These are phyloP conservation scores for Sycobia sp. DNA, from an alignment of 1,140 invertebrate genomes.

Conservation along the genomic window DNA sequence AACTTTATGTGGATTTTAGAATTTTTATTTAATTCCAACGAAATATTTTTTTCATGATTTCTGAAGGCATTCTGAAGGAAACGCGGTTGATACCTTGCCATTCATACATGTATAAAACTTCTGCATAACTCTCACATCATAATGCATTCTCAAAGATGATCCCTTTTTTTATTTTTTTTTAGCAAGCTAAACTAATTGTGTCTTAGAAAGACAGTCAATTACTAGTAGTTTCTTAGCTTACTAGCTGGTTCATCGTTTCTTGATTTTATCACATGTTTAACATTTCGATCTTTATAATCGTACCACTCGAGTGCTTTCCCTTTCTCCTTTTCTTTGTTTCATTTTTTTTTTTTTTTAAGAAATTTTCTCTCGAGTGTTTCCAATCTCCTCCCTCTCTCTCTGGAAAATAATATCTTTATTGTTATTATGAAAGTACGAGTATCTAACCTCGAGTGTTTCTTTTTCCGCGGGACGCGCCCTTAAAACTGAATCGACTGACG, in stretches of 20 bases:
- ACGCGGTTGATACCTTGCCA: neutral
- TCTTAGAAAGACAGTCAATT: neutral
- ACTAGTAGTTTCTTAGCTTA: neutral
- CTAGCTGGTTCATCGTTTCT: constrained; percentile 3
- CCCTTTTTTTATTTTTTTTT: constrained; percentile 13
- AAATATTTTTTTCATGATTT: constrained; percentile 13
- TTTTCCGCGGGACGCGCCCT: too few relatives aligned
- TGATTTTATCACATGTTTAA: neutral
- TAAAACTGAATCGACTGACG: too few relatives aligned
- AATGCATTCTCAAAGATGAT: neutral
- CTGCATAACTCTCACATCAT: constrained; percentile 4
- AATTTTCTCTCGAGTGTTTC: too few relatives aligned
- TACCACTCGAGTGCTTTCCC: constrained; percentile 41
- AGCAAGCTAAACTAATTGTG: neutral
- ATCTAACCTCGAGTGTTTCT: too few relatives aligned
- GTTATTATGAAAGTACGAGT: too few relatives aligned
- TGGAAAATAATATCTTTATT: too few relatives aligned
- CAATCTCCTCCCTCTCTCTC: too few relatives aligned
- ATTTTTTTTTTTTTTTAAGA: too few relatives aligned
- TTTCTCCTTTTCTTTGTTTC: too few relatives aligned
- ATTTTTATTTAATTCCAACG: constrained; percentile 17
- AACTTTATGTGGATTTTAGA: constrained; percentile 6
- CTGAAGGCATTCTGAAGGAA: constrained; percentile 27
- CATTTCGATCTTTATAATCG: constrained; percentile 36
- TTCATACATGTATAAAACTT: constrained; percentile 5